Conservation (phyloP, 2,888 invertebrate species). For the Hofmannophila pseudospretella region DNA sequence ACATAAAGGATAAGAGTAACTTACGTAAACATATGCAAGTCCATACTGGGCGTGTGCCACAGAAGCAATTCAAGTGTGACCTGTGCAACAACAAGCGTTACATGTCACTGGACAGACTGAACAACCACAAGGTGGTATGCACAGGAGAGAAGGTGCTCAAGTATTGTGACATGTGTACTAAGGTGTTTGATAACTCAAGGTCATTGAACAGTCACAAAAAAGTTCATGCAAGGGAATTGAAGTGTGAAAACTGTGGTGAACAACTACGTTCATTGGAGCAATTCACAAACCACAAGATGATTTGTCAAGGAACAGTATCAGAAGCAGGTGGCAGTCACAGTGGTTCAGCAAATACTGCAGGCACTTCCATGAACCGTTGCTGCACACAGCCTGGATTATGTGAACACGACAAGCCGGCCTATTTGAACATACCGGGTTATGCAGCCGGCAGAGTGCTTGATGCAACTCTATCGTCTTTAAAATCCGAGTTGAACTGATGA, state of each 20-base stretch:
- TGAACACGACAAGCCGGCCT: slow-evolving; percentile 74
- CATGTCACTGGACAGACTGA: slow-evolving; percentile 73
- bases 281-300: slow-evolving; percentile 70
- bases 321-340: slow-evolving; percentile 48
- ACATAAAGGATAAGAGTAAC: slow-evolving; percentile 76
- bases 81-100: slow-evolving; percentile 74
- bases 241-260: slow-evolving; percentile 73
- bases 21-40: slow-evolving; percentile 76
- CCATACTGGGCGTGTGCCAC: slow-evolving; percentile 72
- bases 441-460: slow-evolving; percentile 66
- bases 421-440: slow-evolving; percentile 72
- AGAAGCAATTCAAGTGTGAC: slow-evolving; percentile 76
- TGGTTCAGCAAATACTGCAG: slow-evolving; percentile 27
- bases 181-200: slow-evolving; percentile 75
- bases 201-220: slow-evolving; percentile 75
- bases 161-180: slow-evolving; percentile 76
- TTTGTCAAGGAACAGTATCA: slow-evolving; percentile 54
- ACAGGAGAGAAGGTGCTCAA: slow-evolving; percentile 72
- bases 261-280: slow-evolving; percentile 73
- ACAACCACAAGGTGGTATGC: slow-evolving; percentile 73
- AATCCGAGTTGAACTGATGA: slow-evolving; percentile 71
- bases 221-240: slow-evolving; percentile 73
- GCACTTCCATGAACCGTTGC: slow-evolving; percentile 48
- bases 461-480: slow-evolving; percentile 67
- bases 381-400: slow-evolving; percentile 70